Evolutionary conservation across 2,797 vertebrate genomes (phyloP), one percentile per base, ranked within the genome.

Genomic region (Synaphobranchus kaupii): DNA sequence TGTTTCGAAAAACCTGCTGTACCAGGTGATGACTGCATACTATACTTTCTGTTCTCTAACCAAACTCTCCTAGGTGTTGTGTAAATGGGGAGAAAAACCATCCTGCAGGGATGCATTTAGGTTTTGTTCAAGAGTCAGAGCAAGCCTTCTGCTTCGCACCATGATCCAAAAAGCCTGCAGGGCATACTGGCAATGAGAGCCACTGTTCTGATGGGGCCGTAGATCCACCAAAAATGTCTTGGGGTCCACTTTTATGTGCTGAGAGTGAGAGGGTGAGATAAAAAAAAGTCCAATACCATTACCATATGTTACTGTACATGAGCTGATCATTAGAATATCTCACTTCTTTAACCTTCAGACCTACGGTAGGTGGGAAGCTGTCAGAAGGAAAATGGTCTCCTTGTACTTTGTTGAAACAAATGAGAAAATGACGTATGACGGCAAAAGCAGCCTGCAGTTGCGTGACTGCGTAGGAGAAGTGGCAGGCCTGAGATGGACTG

Each of bases 41-140:
- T 25, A 58, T 9, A 88, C 88, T 87, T 86, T 78, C 71, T 60
- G 56, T 90, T 90, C 39, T 83, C 44, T 52, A 83, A 50, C 60
- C 39, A 68, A 85, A 84, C 89, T 68, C 89, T 88, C 73, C 12
- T 10, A 54, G 87, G 90, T 90, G 87, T 89, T 87, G 39, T 44
- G 52, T 89, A 88, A 88, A 81, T 82, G 89, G 85, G 88, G 83
- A 84, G 56, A 63, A 60, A 84, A 20, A 73, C 84, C 8, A 52
- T 52, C 90, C 87, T 68, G 50, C 92, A 89, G 91, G 44, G 89
- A 87, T 82, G 87, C 90, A 89, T 92, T 89, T 90, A 91, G 93
- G 91, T 87, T 89, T 90, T 89, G 85, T 86, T 90, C 88, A 87
- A 89, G 89, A 89, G 90, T 92, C 89, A 84, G 83, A 92, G 92